Percentiles rank a stretch among this genome's conserved stretches.
phyloP scores from a whole-genome alignment of 2,113 vertebrate genomes.

The Notiomystis cincta region DNA sequence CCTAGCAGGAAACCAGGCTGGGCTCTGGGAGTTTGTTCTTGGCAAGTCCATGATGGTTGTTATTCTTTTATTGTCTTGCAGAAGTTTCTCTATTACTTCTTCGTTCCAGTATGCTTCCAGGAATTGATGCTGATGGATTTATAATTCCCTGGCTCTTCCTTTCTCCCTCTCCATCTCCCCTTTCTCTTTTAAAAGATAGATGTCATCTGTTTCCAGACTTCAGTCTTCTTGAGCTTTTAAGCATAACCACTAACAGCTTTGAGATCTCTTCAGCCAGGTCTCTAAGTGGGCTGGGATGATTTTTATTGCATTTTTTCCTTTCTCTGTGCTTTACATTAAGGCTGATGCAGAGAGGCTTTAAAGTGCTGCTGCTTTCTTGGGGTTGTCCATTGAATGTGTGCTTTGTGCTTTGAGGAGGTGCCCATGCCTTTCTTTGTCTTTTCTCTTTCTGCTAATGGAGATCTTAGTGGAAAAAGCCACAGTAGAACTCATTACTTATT shows the following conservation, averaged over 20 bases:
- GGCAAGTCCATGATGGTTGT: not conserved
- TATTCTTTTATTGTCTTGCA: not conserved
- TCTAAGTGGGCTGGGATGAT: not conserved
- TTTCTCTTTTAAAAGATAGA: not conserved
- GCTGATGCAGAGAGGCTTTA: not conserved
- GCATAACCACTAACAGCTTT: not conserved
- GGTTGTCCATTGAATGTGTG: not conserved
- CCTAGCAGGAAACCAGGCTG: not conserved
- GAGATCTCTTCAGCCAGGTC: not conserved
- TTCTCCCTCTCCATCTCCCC: not conserved
- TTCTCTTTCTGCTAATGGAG: not conserved
- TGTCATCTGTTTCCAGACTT: not conserved
- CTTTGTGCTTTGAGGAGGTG: not conserved
- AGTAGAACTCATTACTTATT: not conserved
- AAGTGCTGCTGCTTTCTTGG: not conserved
- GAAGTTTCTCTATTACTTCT: not conserved
- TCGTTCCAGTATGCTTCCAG: not conserved
- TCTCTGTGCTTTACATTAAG: not conserved
- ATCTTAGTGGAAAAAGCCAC: not conserved
- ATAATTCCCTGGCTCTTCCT: not conserved
- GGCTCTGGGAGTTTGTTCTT: not conserved
- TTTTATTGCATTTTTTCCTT: not conserved
- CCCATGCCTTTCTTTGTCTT: not conserved
- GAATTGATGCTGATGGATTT: not conserved
- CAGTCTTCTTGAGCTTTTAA: slow-evolving; percentile 9